phyloP scores from a whole-genome alignment of 2,888 invertebrate genomes.

The Caenorhabditis virilis region DNA sequence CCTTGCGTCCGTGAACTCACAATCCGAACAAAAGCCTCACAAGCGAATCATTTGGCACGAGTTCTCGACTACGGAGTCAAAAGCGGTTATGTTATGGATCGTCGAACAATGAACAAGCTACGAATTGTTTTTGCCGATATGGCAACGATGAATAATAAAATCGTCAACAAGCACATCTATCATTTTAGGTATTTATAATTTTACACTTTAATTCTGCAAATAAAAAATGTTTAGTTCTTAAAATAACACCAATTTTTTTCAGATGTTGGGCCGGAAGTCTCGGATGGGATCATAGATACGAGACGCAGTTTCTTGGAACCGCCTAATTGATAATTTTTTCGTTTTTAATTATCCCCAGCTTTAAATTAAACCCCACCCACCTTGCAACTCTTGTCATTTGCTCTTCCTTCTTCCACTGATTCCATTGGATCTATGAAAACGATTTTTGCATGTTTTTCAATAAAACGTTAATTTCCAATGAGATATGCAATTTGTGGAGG shows the following conservation, averaged over 20 bases:
- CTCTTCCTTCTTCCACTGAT: no score
- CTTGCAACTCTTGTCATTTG: no score
- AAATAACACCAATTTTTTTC: slow-evolving; percentile 14
- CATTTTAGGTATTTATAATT: slow-evolving; percentile 47
- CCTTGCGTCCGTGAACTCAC: slow-evolving; percentile 54
- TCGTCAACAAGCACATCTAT: slow-evolving; percentile 37
- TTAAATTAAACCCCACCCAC: no score
- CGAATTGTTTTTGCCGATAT: slow-evolving; percentile 54
- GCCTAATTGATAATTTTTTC: background rate
- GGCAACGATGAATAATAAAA: slow-evolving; percentile 26
- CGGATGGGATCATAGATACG: slow-evolving; percentile 67
- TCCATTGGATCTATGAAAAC: background rate
- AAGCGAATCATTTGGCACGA: slow-evolving; percentile 58
- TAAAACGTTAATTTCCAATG: no score
- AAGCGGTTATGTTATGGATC: slow-evolving; percentile 57
- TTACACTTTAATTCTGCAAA: no score
- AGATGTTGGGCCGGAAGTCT: slow-evolving; percentile 67
- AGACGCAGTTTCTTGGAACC: slow-evolving; percentile 36
- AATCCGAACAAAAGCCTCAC: slow-evolving; percentile 57
- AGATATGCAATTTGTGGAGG: no score
- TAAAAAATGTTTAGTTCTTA: background rate
- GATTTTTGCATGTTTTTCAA: no score
- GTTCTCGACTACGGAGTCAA: slow-evolving; percentile 66
- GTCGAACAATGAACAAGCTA: slow-evolving; percentile 52
- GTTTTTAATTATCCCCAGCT: background rate